Evolutionary conservation across 2,797 vertebrate genomes (phyloP), one percentile per base, ranked within the genome.

Genomic region (Chaetophractus vellerosus): DNA sequence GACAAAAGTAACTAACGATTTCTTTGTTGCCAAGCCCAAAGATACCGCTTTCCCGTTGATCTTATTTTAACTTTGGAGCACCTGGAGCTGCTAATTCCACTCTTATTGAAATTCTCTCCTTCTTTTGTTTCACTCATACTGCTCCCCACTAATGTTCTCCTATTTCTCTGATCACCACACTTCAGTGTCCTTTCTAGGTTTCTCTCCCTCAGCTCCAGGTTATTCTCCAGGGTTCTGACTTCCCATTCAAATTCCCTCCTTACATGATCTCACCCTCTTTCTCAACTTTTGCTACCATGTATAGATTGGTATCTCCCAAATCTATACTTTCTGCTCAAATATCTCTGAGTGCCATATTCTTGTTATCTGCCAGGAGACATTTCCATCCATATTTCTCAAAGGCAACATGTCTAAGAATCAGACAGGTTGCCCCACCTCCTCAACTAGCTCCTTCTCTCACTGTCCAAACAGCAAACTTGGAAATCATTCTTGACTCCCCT

Each of bases 361-460:
- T 74, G 71, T 12, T 86, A 59, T 90, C 38, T 91, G 69, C 36
- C 61, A 92, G 48, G 45, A n/a, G 78, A 91, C 36, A 92, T 36
- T 79, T 38, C 28, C 14, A 93, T 24, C 23, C 18, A 72, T 38
- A 85, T 52, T 93, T 85, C 28, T 85, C 41, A 90, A 4, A 78
- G 10, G 72, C 16, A 81, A 63, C 64, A 48, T 48, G 38, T 83
- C 71, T 83, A 81, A 63, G 64, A 94, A 45, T 52, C 33, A 85
- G 63, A 74, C 4, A 88, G 45, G 11, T 82, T n/a, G 89, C 12
- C 14, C 23, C 15, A 72, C 23, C 41, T 57, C 59, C 11, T 66
- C 66, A 71, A 50, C 69, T 68, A 91, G 59, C 10, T 88, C 50
- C 80, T 93, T 84, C 41, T 93, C 31, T 93, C 31, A 64, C 4